Base-by-base conservation (phyloP, 2,888 invertebrate species). In the Apamea monoglypha region DNA sequence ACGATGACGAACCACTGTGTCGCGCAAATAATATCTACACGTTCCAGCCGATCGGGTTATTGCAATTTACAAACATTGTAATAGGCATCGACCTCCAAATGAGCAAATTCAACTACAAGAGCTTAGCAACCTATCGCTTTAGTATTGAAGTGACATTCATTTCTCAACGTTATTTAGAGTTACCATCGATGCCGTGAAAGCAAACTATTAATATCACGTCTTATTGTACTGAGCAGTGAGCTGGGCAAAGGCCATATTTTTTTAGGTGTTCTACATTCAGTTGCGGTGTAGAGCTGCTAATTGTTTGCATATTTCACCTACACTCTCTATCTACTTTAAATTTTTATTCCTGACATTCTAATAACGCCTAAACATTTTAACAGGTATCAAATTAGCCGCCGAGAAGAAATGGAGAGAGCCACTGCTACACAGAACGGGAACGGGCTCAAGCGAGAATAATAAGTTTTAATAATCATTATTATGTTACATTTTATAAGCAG, bases 371-470 rank as follows among this genome's bases (percentile, higher is more conserved):
- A 36, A 36, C 3, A 36, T 69, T 76, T 68, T 44, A 64, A 71
- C 93, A 97, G 95, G 96, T 97, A 97, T 94, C 97, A 95, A 94
- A 97, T 95, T 88, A 96, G 94, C 87, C 95, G 97, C 89, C 96
- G 97, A 78, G 97, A 97, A 90, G 96, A 96, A 85, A 84, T 95
- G 73, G 96, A 96, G 86, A 96, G 90, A 92, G 94, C 92, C 59
- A 91, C 96, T 64, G 92, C 95, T 21, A 95, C 97, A 77, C 96
- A 97, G 80, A 97, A 97, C 89, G 97, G 97, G 81, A 97, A 97
- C 90, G 97, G 97, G 75, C 95, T 97, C 82, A 97, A 97, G 92
- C 97, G 97, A 93, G 97, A 97, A 87, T 97, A 97, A 95, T 64
- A 67, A 32, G 59, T 69, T 73, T 36, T 67, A 80, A 68, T 64